Conservation (phyloP, 2,797 vertebrate species). For the Ibycter americanus region DNA sequence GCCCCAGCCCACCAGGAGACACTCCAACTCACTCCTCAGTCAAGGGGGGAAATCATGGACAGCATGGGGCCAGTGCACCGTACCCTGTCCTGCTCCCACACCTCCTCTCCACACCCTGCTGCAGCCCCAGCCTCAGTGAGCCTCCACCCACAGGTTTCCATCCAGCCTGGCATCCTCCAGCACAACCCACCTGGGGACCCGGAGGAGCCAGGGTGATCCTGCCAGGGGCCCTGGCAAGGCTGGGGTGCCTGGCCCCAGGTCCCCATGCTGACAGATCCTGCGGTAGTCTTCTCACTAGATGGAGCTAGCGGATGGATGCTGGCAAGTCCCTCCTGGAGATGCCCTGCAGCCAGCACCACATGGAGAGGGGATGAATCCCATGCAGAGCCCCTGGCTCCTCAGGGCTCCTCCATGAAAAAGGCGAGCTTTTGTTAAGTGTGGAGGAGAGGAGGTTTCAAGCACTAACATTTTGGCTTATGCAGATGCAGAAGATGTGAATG, state of each 20-base stretch:
- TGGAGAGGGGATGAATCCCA: background rate
- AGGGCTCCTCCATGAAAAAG: background rate
- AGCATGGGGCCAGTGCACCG: background rate
- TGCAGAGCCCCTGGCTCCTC: background rate
- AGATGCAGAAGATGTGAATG: constrained; percentile 4
- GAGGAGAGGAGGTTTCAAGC: background rate
- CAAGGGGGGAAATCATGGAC: background rate
- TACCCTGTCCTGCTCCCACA: background rate
- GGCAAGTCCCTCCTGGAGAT: background rate
- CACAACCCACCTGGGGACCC: background rate
- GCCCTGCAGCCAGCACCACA: background rate
- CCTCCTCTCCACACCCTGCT: background rate
- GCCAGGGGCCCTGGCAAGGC: accelerated
- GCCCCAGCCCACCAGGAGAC: background rate
- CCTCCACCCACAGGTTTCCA: background rate
- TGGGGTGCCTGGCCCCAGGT: background rate
- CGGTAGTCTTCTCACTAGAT: constrained; percentile 26
- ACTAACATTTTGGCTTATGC: background rate
- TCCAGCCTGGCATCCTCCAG: background rate
- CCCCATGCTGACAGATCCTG: background rate
- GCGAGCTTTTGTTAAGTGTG: background rate
- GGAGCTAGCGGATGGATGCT: constrained; percentile 40
- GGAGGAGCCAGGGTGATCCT: background rate
- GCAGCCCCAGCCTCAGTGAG: accelerated
- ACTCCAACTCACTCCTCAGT: background rate